Conservation (phyloP, 2,797 vertebrate genomes). For the Sebastes paucispinis region DNA sequence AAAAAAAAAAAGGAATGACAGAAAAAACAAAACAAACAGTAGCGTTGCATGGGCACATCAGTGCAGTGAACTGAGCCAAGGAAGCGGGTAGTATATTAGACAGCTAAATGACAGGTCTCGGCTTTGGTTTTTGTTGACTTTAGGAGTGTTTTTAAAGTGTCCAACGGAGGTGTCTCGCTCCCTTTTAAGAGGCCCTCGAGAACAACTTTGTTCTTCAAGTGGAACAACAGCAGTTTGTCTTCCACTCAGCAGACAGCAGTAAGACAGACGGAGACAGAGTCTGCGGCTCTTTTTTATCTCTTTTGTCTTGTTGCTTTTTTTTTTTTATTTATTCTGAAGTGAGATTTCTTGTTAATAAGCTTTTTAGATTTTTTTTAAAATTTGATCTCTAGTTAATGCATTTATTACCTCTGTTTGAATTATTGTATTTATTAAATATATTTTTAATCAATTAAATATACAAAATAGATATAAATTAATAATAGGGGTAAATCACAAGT, state of each 20-base stretch:
- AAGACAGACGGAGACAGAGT: slow-evolving; percentile 8
- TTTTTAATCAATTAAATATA: neutral
- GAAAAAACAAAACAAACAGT: slow-evolving; percentile 22
- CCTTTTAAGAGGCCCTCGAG: slow-evolving; percentile 62
- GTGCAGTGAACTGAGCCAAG: slow-evolving; percentile 42
- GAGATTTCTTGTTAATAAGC: neutral
- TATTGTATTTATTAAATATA: neutral
- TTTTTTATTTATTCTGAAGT: neutral
- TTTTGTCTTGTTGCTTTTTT: neutral
- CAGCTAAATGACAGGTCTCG: slow-evolving; percentile 16
- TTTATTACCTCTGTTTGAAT: neutral
- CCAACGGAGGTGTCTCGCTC: slow-evolving; percentile 34
- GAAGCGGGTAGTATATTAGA: slow-evolving; percentile 37
- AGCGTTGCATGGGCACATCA: slow-evolving; percentile 29
- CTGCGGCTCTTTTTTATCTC: neutral
- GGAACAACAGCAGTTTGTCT: slow-evolving; percentile 67
- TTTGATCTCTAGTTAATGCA: neutral
- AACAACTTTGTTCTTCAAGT: slow-evolving; percentile 65
- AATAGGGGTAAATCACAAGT: neutral
- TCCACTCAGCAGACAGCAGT: slow-evolving; percentile 24
- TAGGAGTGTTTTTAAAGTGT: slow-evolving; percentile 58
- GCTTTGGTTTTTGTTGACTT: slow-evolving; percentile 67
- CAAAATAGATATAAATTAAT: neutral
- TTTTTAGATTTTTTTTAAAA: neutral
- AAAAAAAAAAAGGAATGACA: neutral